phyloP scores from a whole-genome alignment of 2,797 vertebrate genomes.

The Silurus aristotelis region DNA sequence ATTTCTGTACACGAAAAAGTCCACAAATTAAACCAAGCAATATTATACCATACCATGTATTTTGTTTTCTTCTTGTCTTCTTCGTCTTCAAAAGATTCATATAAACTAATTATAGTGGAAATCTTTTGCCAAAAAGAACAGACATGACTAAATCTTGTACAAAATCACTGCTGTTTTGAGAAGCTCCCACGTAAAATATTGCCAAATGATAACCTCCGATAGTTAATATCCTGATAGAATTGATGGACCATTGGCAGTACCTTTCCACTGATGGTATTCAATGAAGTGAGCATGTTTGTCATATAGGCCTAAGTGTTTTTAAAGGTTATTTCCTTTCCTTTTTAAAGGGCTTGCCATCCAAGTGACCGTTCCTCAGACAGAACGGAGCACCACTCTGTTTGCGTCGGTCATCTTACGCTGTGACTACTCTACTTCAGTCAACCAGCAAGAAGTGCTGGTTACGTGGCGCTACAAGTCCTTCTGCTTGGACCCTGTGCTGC shows the following conservation, averaged over 20 bases:
- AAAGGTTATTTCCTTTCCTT: neutral
- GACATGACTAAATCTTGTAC: no score
- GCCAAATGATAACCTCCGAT: neutral
- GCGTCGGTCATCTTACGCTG: constrained; percentile 82
- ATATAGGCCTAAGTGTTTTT: neutral
- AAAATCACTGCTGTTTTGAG: no score
- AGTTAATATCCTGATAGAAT: neutral
- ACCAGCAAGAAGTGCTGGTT: constrained; percentile 83
- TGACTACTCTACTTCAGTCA: constrained; percentile 89
- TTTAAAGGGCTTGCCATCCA: constrained; percentile 74
- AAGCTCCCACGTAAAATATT: neutral
- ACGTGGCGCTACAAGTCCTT: constrained; percentile 94
- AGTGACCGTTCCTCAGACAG: constrained; percentile 69
- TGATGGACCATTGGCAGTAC: neutral
- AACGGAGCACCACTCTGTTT: constrained; percentile 74
- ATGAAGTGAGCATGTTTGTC: neutral
- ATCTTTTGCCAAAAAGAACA: no score
- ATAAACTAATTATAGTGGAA: neutral
- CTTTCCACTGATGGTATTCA: neutral
- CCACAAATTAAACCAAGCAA: no score
- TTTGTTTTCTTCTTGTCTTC: neutral
- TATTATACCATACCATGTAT: neutral
- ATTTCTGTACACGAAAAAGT: neutral
- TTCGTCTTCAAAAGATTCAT: neutral
- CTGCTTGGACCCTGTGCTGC: constrained; percentile 93